phyloP scores from a whole-genome alignment of 2,888 invertebrate genomes.

The Chrysolina americana region DNA sequence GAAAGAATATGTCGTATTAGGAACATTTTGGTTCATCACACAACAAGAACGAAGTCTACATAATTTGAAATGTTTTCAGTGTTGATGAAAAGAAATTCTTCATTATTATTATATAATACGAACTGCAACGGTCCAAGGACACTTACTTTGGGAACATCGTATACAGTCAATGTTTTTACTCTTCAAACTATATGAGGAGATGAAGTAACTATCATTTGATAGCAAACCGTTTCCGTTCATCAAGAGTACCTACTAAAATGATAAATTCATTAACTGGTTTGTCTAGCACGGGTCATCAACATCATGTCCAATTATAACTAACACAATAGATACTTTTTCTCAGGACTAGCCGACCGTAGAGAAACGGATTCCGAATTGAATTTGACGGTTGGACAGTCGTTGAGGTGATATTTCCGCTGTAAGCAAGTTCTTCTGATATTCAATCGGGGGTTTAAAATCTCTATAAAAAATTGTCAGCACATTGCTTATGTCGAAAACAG shows the following conservation, averaged over 20 bases:
- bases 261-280: slow-evolving; percentile 13
- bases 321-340: slow-evolving; percentile 9
- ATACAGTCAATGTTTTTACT: not conserved
- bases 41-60: no score
- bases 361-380: slow-evolving; percentile 18
- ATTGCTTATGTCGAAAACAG: not conserved
- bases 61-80: not conserved
- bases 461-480: not conserved
- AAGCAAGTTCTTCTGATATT: not conserved
- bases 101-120: no score
- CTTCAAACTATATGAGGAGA: not conserved
- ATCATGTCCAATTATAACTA: slow-evolving; percentile 19
- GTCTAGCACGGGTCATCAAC: slow-evolving; percentile 7
- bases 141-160: no score
- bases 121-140: no score
- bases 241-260: not conserved
- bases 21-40: no score
- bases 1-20: no score
- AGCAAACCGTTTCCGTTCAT: not conserved
- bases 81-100: no score
- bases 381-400: slow-evolving; percentile 16
- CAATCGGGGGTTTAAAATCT: not conserved
- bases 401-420: slow-evolving; percentile 19
- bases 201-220: no score
- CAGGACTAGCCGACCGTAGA: slow-evolving; percentile 3